phyloP scores from a whole-genome alignment of 2,797 vertebrate genomes.

The Takifugu rubripes region DNA sequence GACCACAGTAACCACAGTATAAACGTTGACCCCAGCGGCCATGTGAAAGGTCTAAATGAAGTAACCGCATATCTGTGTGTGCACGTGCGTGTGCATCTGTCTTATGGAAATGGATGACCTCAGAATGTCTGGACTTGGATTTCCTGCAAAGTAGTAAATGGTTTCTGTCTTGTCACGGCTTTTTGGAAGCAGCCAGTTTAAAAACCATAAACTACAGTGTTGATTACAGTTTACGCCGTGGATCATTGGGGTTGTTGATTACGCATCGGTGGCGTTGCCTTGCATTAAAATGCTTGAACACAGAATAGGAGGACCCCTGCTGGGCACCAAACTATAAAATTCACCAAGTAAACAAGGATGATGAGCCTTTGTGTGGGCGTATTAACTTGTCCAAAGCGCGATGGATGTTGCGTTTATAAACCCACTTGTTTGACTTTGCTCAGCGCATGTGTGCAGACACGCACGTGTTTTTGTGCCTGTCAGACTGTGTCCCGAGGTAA shows the following conservation, averaged over 20 bases:
- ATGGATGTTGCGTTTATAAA: constrained; percentile 57
- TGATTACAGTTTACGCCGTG: too few species aligned
- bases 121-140: constrained; percentile 44
- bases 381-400: constrained; percentile 51
- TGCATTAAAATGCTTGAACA: too few species aligned
- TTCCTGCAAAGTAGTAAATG: constrained; percentile 31
- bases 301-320: constrained; percentile 33
- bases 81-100: constrained; percentile 39
- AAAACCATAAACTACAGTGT: constrained; percentile 17
- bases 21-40: constrained; percentile 51
- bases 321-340: constrained; percentile 39
- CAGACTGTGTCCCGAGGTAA: constrained; percentile 62
- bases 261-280: too few species aligned
- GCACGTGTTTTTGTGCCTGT: constrained; percentile 36
- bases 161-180: constrained; percentile 27
- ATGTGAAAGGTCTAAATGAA: constrained; percentile 41
- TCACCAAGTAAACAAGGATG: constrained; percentile 39
- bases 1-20: constrained; percentile 39
- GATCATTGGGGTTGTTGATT: too few species aligned
- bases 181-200: constrained; percentile 44
- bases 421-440: constrained; percentile 65
- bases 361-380: constrained; percentile 46
- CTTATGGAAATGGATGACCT: constrained; percentile 34
- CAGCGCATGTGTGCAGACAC: constrained; percentile 6
- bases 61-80: constrained; percentile 7